Evolutionary conservation across 2,888 invertebrate genomes (phyloP), one percentile per base, ranked within the genome.

Genomic region (Apodemia mormo): DNA sequence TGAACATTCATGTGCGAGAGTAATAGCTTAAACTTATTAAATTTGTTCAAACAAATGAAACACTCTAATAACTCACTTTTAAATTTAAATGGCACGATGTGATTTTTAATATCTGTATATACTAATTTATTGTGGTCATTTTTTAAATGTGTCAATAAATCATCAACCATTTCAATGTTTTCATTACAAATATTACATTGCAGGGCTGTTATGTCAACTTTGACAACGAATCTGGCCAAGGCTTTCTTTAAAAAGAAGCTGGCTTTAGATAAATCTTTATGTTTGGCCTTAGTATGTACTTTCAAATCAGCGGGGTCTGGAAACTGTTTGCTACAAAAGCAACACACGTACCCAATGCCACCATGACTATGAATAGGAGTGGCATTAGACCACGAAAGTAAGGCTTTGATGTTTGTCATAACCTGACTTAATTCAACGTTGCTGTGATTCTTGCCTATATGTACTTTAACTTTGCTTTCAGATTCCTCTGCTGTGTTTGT

Each of bases 21-120:
- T 5, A 82, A 72, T 37, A 74, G 72, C 68, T 79, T 82, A 68
- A 83, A 83, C 6, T 73, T 77, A 6, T 73, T 73, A 69, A 77
- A 83, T 7, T 73, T 73, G 30, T 76, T 77, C 0, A 68, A 64
- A 68, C 88, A 88, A 0, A 84, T 71, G 22, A 78, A 81, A 68
- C 87, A 87, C 40, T 77, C 76, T 0, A 85, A 68, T 0, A 70
- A 70, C 0, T 81, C 78, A 1, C 72, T 73, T 1, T 77, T 73
- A 66, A 83, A 82, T 65, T 78, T 79, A 69, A 82, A 82, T 0
- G 81, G 79, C 54, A 89, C 80, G 10, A 90, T 84, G 68, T 88
- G 87, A 71, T 85, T 88, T 68, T 88, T 88, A 3, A 90, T 81
- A 67, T 87, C 84, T 45, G 81, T 80, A 74, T 86, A 84, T 69